Conservation (phyloP, 2,797 vertebrate genomes). For the Pristis pectinata region DNA sequence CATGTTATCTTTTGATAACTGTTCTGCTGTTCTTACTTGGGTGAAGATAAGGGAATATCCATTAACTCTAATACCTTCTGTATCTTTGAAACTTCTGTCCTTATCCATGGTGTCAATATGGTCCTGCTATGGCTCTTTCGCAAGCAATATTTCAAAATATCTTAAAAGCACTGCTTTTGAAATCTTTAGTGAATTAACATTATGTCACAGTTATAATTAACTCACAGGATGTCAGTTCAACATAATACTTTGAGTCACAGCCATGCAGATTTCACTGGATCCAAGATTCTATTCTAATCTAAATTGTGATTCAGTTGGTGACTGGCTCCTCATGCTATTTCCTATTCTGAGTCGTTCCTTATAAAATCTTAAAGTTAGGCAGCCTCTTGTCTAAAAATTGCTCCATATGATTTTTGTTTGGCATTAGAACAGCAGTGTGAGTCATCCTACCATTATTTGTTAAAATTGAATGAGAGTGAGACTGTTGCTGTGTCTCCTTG, state of each 20-base stretch:
- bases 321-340: neutral
- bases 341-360: neutral
- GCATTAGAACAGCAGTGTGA: no score
- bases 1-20: neutral
- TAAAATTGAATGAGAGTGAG: no score
- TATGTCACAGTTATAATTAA: neutral
- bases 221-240: neutral
- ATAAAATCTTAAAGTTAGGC: neutral
- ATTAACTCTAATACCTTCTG: neutral
- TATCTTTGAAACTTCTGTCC: neutral
- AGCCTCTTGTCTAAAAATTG: neutral
- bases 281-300: neutral
- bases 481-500: no score
- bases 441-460: no score
- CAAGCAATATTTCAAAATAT: neutral
- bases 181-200: neutral
- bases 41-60: neutral
- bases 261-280: neutral
- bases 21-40: neutral
- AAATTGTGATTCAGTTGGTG: neutral
- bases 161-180: neutral
- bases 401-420: no score
- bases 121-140: neutral
- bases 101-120: neutral
- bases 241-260: neutral